A percentile compares a stretch with the other conserved stretches of the same genome.
These are phyloP conservation scores for Cnemophilus loriae DNA, from an alignment of 2,113 vertebrate genomes.

Conservation along the genomic window DNA sequence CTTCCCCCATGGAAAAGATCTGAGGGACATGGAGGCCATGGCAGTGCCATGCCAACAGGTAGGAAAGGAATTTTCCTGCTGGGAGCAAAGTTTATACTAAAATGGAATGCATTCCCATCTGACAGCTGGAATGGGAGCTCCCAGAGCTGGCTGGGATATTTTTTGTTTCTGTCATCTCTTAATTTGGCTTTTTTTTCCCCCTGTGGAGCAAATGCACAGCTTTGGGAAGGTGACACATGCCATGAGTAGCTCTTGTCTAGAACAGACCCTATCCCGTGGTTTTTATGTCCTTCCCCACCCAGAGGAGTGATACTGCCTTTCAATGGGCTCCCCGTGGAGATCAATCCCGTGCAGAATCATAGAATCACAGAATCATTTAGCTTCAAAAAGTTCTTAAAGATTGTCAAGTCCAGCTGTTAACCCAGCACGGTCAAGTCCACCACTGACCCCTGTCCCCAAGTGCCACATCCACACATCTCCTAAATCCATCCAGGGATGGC, in stretches of 20 bases:
- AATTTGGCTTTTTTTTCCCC: neutral
- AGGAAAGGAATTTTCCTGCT: neutral
- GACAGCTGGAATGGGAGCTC: neutral
- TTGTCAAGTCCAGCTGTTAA: neutral
- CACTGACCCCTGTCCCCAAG: neutral
- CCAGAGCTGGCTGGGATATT: neutral
- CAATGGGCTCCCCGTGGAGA: neutral
- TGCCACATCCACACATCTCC: neutral
- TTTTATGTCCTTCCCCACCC: neutral
- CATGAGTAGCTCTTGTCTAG: neutral
- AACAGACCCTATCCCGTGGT: neutral
- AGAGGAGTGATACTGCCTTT: neutral
- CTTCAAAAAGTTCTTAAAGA: neutral
- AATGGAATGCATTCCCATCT: neutral
- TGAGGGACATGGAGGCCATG: neutral
- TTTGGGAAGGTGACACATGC: neutral
- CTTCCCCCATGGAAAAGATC: neutral
- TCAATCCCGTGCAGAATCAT: neutral
- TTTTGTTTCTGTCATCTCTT: neutral
- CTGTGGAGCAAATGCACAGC: neutral
- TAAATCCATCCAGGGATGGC: neutral
- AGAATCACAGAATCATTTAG: accelerated
- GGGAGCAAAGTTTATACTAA: neutral
- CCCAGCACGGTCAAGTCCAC: neutral
- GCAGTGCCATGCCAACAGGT: neutral